Evolutionary conservation across 2,888 invertebrate genomes (phyloP).

Genomic region (Apantesis nais): DNA sequence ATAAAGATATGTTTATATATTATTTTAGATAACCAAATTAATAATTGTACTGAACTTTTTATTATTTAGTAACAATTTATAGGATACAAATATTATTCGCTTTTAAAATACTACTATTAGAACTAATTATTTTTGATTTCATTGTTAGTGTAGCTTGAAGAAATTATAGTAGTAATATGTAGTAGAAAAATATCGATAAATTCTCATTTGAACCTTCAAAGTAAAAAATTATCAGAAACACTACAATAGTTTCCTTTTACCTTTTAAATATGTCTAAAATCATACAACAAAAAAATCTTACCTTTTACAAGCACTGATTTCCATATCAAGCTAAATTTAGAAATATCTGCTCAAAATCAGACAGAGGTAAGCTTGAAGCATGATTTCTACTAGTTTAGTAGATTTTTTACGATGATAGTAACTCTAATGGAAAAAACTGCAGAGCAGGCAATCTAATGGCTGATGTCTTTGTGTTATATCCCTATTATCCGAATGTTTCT

Average conservation of each 20-base stretch:
- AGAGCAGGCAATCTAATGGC: conserved; percentile 20
- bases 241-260: conserved; percentile 15
- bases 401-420: conserved; percentile 36
- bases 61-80: not conserved
- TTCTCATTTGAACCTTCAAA: not conserved
- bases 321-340: conserved; percentile 35
- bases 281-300: conserved; percentile 48
- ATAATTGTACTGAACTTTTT: not conserved
- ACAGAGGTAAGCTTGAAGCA: conserved; percentile 61
- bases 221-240: not conserved
- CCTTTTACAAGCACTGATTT: conserved; percentile 50
- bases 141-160: conserved; percentile 22
- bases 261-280: conserved; percentile 14
- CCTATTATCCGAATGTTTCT: not conserved
- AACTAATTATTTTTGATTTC: not conserved
- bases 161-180: conserved; percentile 19
- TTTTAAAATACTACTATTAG: not conserved
- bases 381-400: conserved; percentile 61
- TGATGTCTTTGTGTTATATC: conserved; percentile 14
- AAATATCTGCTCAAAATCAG: conserved; percentile 52
- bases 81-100: not conserved
- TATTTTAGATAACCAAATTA: not conserved
- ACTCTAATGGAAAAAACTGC: conserved; percentile 26
- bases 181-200: not conserved
- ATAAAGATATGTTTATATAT: not conserved